Conservation (phyloP, 2,113 vertebrate genomes). For the Sialia sialis region DNA sequence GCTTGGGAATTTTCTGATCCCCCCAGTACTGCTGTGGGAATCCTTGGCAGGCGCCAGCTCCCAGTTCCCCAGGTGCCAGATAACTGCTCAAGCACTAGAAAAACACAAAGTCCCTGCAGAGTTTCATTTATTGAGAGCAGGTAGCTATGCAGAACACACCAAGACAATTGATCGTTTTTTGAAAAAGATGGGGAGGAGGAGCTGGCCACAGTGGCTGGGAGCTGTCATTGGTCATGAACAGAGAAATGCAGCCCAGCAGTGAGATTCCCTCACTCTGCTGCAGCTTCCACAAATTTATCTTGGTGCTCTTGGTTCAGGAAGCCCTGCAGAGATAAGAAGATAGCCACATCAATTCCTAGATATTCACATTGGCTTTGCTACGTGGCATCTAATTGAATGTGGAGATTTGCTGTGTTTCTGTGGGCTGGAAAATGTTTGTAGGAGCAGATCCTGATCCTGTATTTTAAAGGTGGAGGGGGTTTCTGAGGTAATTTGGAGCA, state of each 20-base stretch:
- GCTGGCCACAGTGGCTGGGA: not conserved
- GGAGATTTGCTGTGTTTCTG: not conserved
- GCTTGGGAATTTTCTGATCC: not conserved
- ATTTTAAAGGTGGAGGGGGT: no score
- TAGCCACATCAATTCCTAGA: not conserved
- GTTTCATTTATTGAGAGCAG: not conserved
- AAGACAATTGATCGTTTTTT: not conserved
- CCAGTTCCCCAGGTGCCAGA: not conserved
- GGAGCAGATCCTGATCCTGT: not conserved
- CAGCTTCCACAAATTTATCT: not conserved
- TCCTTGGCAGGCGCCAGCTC: not conserved
- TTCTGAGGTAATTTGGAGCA: not conserved
- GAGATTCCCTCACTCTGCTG: not conserved
- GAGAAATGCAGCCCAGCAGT: not conserved
- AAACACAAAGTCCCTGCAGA: not conserved
- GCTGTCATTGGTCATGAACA: not conserved
- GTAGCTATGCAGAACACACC: not conserved
- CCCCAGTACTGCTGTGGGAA: not conserved
- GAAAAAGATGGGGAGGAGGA: no score
- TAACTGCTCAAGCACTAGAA: not conserved
- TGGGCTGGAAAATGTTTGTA: not conserved
- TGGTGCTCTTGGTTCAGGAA: not conserved
- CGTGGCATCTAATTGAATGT: rapidly evolving
- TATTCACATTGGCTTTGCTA: not conserved
- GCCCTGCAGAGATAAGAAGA: not conserved